phyloP scores from a whole-genome alignment of 2,888 invertebrate genomes.

The Urechis unicinctus region DNA sequence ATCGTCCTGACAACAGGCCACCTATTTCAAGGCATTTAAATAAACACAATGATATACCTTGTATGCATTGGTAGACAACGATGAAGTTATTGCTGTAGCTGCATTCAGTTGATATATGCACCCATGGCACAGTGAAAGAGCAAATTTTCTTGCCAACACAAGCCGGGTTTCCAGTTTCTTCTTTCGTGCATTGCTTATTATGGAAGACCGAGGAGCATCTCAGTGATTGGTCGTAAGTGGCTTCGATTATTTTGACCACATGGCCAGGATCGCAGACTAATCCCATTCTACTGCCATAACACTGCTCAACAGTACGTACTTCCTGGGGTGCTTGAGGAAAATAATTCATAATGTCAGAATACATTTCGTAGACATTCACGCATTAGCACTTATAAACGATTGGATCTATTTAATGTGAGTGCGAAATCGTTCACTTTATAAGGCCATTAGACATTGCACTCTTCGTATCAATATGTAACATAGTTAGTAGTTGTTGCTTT shows the following conservation, averaged over 20 bases:
- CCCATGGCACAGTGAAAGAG: slow-evolving; percentile 16
- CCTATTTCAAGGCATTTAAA: too few relatives aligned
- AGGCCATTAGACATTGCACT: too few relatives aligned
- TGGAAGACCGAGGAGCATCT: slow-evolving; percentile 4
- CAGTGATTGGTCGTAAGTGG: slow-evolving; percentile 13
- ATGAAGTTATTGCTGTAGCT: slow-evolving; percentile 23
- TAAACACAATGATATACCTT: too few relatives aligned
- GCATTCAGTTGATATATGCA: slow-evolving; percentile 15
- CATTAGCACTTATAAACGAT: too few relatives aligned
- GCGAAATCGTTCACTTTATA: too few relatives aligned
- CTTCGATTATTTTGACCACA: slow-evolving; percentile 10
- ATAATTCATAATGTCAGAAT: too few relatives aligned
- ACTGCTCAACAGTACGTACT: slow-evolving; percentile 3
- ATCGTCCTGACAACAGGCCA: too few relatives aligned
- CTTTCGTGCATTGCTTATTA: not conserved
- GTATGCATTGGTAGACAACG: slow-evolving; percentile 17
- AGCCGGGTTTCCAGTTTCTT: slow-evolving; percentile 11
- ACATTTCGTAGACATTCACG: too few relatives aligned
- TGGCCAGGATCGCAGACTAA: slow-evolving; percentile 7
- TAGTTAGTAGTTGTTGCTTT: too few relatives aligned
- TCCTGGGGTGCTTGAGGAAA: too few relatives aligned
- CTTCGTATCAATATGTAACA: too few relatives aligned
- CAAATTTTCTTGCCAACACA: slow-evolving; percentile 16
- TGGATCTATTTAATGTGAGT: too few relatives aligned
- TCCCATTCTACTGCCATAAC: slow-evolving; percentile 14